A percentile compares a stretch with the other conserved stretches of the same genome.
Conservation (phyloP, 2,888 invertebrate species). For the Ephialtes manifestator region DNA sequence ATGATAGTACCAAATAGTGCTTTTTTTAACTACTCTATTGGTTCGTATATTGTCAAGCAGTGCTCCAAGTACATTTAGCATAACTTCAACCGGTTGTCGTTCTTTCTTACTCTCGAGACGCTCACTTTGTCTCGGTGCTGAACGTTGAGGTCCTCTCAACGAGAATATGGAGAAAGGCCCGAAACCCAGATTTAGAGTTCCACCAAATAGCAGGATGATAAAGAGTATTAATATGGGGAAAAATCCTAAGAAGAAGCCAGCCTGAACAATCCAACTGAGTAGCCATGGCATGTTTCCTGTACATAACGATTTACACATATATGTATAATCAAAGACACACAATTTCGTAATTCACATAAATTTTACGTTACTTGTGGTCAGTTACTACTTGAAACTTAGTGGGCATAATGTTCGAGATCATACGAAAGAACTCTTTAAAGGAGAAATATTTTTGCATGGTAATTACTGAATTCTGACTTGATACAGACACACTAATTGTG, state of each 20-base stretch:
- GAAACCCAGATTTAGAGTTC: conserved; percentile 74
- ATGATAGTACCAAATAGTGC: no score
- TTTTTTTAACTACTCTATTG: no score
- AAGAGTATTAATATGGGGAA: conserved; percentile 50
- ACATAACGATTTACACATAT: conserved; percentile 27
- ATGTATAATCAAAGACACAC: background rate
- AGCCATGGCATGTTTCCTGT: conserved; percentile 73
- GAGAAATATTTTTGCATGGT: no score
- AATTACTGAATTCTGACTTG: no score
- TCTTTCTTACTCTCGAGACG: conserved; percentile 52
- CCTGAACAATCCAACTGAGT: conserved; percentile 57
- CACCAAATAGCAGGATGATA: conserved; percentile 72
- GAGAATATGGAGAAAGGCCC: conserved; percentile 75
- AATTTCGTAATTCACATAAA: no score
- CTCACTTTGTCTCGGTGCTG: conserved; percentile 19
- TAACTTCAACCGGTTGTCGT: conserved; percentile 73
- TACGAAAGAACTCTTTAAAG: no score
- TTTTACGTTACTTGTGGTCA: background rate
- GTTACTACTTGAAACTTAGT: background rate
- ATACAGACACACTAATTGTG: no score
- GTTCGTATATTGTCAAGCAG: background rate
- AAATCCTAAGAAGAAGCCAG: conserved; percentile 14
- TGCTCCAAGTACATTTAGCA: conserved; percentile 71
- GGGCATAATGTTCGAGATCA: no score
- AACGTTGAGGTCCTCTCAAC: conserved; percentile 47